Base-by-base conservation (phyloP, 2,888 invertebrate species). In the Leucophora obtusa region DNA sequence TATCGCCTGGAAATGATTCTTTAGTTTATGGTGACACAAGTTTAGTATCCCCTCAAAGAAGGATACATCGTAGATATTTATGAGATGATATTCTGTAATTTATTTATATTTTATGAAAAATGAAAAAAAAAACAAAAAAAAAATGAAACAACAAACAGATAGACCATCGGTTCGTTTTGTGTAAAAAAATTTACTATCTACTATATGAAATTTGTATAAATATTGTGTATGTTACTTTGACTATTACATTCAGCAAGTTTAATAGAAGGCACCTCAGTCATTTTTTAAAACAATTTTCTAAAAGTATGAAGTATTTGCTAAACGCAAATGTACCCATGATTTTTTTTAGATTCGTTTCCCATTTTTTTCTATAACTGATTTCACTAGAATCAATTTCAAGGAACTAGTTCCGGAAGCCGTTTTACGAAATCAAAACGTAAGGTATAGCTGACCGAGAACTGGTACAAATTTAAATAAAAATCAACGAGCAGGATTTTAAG, bases 1-100 rank as follows among this genome's bases (percentile, higher is more conserved):
- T 85, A 85, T 86, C 86, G 84, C 79, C 84, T 83, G 85, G 85
- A 84, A 86, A 85, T 84, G 86, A 86, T 83, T 86, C 87, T 65
- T 86, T 86, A 79, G 86, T 88, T 85, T 88, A 88, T 85, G 88
- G 87, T 82, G 87, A 88, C 83, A 84, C 88, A 53, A 86, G 86
- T 62, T 82, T 87, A 79, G 83, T 85, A 84, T 87, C 88, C 63
- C 87, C 87, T 28, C 86, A 86, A 73, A 85, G 84, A 83, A 85
- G 87, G 79, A 85, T 86, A 82, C 85, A 87, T 83, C 85, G 87
- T 74, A 84, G 87, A 84, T 86, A 85, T 83, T 85, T 87, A 84
- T 86, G 85, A 82, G 79, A 79, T 71, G 38, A 73, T 79, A 71
- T 73, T 81, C 65, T 77, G 65, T 81, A 81, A 77, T 73, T 70